Evolutionary conservation across 2,888 invertebrate genomes (phyloP).

Genomic region (Agrilus biguttatus): DNA sequence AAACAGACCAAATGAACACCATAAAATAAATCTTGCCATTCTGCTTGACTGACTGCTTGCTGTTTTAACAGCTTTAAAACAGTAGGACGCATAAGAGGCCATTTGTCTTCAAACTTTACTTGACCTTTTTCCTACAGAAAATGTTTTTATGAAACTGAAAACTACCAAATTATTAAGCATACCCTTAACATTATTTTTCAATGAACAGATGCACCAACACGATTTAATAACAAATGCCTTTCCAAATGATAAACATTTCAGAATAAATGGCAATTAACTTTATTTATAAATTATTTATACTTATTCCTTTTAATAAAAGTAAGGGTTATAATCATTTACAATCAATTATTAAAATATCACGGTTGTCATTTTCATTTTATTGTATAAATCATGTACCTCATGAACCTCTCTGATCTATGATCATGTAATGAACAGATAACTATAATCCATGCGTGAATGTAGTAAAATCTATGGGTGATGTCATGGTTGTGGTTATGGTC

Average conservation of each 20-base stretch:
- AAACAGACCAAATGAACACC: slow-evolving; percentile 90
- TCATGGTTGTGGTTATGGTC: too few species aligned
- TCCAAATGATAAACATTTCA: not conserved
- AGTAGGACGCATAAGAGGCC: slow-evolving; percentile 89
- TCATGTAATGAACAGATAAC: too few species aligned
- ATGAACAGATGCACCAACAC: not conserved
- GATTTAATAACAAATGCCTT: not conserved
- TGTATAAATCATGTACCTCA: too few species aligned
- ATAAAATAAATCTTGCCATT: slow-evolving; percentile 98
- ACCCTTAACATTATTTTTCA: slow-evolving; percentile 11
- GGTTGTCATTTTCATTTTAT: too few species aligned
- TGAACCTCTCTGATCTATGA: too few species aligned
- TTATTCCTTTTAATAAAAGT: too few species aligned
- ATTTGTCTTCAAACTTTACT: slow-evolving; percentile 87
- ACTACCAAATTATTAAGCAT: not conserved
- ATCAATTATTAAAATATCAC: too few species aligned
- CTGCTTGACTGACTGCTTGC: slow-evolving; percentile 80
- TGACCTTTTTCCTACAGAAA: slow-evolving; percentile 56
- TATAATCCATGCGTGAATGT: too few species aligned
- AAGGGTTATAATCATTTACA: too few species aligned
- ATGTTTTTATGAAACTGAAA: not conserved
- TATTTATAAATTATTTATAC: too few species aligned
- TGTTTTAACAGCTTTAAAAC: slow-evolving; percentile 88
- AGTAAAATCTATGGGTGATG: too few species aligned
- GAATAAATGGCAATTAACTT: not conserved